Evolutionary conservation across 2,113 vertebrate species (phyloP).

Genomic region (Gallinago media): DNA sequence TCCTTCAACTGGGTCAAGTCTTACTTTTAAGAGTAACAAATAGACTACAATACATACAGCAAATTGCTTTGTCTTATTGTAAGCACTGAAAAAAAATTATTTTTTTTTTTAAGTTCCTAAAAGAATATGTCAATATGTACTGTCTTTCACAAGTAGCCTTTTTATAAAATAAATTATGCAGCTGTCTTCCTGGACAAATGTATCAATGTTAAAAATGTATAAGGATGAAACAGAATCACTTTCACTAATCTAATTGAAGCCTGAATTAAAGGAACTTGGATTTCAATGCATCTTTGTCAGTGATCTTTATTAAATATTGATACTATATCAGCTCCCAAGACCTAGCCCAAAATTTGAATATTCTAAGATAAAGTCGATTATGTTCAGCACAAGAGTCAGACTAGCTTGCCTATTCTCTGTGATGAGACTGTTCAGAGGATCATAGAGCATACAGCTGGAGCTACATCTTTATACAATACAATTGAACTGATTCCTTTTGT

Average conservation of each 20-base stretch:
- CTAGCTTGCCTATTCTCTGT: not conserved
- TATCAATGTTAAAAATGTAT: slow-evolving; percentile 45
- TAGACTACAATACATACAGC: not conserved
- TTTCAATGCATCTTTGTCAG: not conserved
- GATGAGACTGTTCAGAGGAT: not conserved
- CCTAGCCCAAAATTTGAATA: not conserved
- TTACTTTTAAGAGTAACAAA: not conserved
- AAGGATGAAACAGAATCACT: slow-evolving; percentile 15
- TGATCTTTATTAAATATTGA: not conserved
- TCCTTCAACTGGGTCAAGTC: not conserved
- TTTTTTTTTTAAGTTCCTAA: not conserved
- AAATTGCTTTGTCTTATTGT: not conserved
- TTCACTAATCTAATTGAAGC: not conserved
- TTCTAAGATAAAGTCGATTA: not conserved
- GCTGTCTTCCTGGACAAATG: not conserved
- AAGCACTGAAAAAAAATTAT: not conserved
- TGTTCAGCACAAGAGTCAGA: not conserved
- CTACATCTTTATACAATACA: not conserved
- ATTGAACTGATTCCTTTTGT: not conserved
- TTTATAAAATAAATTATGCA: slow-evolving; percentile 18
- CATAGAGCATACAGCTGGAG: not conserved
- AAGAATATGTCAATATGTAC: not conserved
- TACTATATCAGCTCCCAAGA: not conserved
- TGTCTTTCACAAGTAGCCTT: not conserved
- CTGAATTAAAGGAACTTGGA: not conserved